Evolutionary conservation across 2,888 invertebrate genomes (phyloP).

Genomic region (Cyclophora albipunctata): DNA sequence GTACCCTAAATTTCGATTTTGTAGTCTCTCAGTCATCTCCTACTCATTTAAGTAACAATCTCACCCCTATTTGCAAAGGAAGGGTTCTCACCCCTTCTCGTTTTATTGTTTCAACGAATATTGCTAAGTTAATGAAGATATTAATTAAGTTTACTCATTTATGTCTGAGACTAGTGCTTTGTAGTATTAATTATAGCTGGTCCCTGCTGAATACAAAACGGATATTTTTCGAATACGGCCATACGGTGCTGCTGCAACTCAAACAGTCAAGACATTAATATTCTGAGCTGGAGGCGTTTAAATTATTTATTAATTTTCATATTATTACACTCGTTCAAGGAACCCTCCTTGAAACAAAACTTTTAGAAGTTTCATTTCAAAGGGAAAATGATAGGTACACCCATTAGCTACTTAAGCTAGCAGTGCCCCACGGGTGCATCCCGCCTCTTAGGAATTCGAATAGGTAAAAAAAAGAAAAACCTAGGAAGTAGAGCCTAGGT

Average conservation of each 20-base stretch:
- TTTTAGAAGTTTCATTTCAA: conserved; percentile 21
- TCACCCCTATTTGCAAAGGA: conserved; percentile 10
- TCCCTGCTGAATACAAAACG: conserved; percentile 31
- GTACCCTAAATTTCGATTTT: no score
- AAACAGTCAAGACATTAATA: conserved; percentile 14
- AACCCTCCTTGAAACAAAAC: conserved; percentile 15
- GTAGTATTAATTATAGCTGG: conserved; percentile 34
- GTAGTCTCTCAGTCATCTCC: no score
- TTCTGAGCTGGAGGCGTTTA: conserved; percentile 30
- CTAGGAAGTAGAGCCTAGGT: no score
- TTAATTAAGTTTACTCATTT: conserved; percentile 53
- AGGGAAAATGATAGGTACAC: neutral
- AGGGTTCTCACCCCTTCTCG: conserved; percentile 34
- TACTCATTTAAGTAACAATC: conserved; percentile 2
- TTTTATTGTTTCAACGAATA: conserved; percentile 48
- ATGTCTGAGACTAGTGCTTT: conserved; percentile 30
- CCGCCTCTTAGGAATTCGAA: no score
- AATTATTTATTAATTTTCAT: conserved; percentile 41
- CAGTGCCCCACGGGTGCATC: no score
- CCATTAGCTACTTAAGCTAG: no score
- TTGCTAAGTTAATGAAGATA: conserved; percentile 46
- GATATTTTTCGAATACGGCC: conserved; percentile 25
- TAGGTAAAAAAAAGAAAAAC: no score
- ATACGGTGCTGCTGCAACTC: conserved; percentile 18
- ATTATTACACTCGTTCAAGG: conserved; percentile 23